A percentile compares a stretch with the other conserved stretches of the same genome.
These are phyloP conservation scores for Myotis myotis DNA, from an alignment of 2,797 vertebrate genomes.

Conservation along the genomic window DNA sequence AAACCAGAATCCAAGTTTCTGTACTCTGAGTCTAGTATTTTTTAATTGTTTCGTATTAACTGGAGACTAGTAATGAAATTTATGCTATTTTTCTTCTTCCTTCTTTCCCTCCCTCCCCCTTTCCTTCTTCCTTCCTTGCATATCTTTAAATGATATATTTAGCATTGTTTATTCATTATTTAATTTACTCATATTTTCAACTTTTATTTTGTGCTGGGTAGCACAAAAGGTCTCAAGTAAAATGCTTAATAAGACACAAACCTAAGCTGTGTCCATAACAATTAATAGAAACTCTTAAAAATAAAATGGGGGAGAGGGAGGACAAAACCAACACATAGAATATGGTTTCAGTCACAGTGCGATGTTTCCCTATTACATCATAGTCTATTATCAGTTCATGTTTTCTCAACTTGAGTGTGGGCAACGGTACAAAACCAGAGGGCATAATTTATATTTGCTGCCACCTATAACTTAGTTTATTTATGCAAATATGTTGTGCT, in stretches of 20 bases:
- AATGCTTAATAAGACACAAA: neutral
- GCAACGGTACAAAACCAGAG: neutral
- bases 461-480: neutral
- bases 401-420: neutral
- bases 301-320: rapidly evolving
- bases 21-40: neutral
- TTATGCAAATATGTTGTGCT: neutral
- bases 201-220: neutral
- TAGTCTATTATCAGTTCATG: neutral
- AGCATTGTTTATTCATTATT: neutral
- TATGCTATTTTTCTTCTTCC: neutral
- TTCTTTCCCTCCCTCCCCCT: neutral
- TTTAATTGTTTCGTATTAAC: neutral
- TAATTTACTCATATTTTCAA: neutral
- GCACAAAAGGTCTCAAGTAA: neutral
- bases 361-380: neutral
- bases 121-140: neutral
- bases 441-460: neutral
- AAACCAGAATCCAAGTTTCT: neutral
- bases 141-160: neutral
- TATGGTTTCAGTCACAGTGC: neutral
- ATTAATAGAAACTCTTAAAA: neutral
- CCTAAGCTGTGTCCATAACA: neutral
- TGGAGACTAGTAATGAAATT: neutral
- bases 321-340: neutral